phyloP scores from a whole-genome alignment of 1,140 invertebrate genomes.

The Papilio glaucus region DNA sequence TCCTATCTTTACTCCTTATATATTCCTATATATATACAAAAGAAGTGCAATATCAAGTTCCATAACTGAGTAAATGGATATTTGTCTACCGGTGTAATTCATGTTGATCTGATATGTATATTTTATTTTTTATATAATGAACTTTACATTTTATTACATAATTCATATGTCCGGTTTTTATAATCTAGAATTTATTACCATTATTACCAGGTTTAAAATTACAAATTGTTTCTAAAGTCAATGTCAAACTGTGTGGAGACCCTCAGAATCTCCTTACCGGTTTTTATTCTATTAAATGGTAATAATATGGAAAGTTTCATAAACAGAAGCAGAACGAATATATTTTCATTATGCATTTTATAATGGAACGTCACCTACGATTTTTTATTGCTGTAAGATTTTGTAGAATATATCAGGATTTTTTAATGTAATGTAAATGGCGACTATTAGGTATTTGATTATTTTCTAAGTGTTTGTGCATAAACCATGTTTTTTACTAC shows the following conservation, averaged over 20 bases:
- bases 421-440: too few relatives aligned
- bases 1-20: too few relatives aligned
- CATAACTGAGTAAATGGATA: too few relatives aligned
- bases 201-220: background rate
- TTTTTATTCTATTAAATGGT: background rate
- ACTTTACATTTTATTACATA: background rate
- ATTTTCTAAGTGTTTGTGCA: too few relatives aligned
- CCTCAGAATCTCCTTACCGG: background rate
- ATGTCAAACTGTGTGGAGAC: background rate
- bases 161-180: background rate
- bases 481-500: too few relatives aligned
- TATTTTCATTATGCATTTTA: background rate
- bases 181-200: constrained; percentile 3
- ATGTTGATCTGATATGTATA: too few relatives aligned
- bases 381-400: background rate
- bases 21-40: too few relatives aligned
- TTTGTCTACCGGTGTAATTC: too few relatives aligned
- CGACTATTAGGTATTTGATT: too few relatives aligned
- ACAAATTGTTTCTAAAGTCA: background rate
- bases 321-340: constrained; percentile 1
- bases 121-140: too few relatives aligned
- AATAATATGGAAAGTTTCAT: background rate
- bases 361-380: background rate
- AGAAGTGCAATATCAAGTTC: too few relatives aligned
- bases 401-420: background rate